These are phyloP conservation scores for Haplochromis vanheusdeni DNA, from an alignment of 2,113 vertebrate genomes.

Conservation along the genomic window DNA sequence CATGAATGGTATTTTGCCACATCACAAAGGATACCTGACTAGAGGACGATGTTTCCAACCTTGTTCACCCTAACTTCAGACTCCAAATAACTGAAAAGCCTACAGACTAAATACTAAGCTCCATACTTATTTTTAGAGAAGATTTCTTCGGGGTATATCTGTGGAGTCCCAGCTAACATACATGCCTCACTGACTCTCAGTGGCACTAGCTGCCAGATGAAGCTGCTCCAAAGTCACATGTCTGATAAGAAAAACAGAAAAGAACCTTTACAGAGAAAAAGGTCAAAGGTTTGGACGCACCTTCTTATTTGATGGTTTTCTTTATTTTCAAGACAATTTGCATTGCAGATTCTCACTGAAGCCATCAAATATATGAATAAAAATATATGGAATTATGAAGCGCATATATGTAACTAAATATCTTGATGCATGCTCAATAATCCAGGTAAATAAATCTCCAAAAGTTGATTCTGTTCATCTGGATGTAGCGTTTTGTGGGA, in stretches of 20 bases:
- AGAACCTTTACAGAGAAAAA: neutral
- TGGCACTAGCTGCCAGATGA: neutral
- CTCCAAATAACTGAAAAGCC: neutral
- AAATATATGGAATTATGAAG: neutral
- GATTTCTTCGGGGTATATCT: neutral
- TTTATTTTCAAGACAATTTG: neutral
- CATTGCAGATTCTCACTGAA: neutral
- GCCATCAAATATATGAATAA: rapidly evolving
- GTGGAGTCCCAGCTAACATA: neutral
- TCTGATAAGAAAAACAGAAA: neutral
- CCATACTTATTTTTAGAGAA: neutral
- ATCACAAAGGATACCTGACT: neutral
- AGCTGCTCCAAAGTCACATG: neutral
- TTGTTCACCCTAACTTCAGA: neutral
- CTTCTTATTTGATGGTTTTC: neutral
- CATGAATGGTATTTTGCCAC: neutral
- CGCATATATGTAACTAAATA: neutral
- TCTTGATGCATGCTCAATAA: neutral
- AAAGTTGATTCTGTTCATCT: neutral
- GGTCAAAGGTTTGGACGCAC: neutral
- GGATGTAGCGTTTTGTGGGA: rapidly evolving
- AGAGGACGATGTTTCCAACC: neutral
- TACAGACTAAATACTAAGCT: neutral
- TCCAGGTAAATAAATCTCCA: neutral
- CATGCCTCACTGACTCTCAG: neutral